Conservation (phyloP, 1,140 invertebrate species). For the Drosophila chauvacae region DNA sequence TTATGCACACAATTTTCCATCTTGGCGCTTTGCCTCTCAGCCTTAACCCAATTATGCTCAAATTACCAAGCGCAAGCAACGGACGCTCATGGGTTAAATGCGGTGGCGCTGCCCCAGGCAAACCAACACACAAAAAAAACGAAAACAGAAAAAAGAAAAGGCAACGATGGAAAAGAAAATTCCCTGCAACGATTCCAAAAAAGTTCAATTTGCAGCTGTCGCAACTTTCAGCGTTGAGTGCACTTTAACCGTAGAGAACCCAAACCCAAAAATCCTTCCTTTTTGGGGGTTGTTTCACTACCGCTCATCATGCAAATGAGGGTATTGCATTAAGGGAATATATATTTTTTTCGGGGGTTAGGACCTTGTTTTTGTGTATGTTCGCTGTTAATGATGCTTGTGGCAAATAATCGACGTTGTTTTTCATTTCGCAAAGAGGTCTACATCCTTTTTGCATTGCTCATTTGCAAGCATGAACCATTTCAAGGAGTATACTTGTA, state of each 20-base stretch:
- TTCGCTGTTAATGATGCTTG: slow-evolving; percentile 48
- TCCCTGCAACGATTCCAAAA: slow-evolving; percentile 38
- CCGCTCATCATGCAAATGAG: slow-evolving; percentile 36
- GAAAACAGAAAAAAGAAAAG: slow-evolving; percentile 1
- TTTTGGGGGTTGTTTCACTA: slow-evolving; percentile 25
- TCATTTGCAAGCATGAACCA: slow-evolving; percentile 8
- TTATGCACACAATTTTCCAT: slow-evolving; percentile 33
- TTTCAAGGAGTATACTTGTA: neutral
- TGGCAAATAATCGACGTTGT: slow-evolving; percentile 17
- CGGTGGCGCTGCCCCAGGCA: slow-evolving; percentile 36
- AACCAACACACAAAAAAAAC: neutral
- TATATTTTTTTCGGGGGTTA: slow-evolving; percentile 31
- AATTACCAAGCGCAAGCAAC: slow-evolving; percentile 55
- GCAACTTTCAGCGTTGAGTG: slow-evolving; percentile 45
- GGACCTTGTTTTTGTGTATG: slow-evolving; percentile 10
- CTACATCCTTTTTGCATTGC: slow-evolving; percentile 3
- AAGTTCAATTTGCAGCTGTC: slow-evolving; percentile 53
- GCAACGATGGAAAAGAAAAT: slow-evolving; percentile 18
- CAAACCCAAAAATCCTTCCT: slow-evolving; percentile 17
- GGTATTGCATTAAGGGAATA: slow-evolving; percentile 38
- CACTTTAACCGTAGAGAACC: slow-evolving; percentile 33
- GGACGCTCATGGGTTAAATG: slow-evolving; percentile 61
- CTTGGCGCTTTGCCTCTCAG: slow-evolving; percentile 45
- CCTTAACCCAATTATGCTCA: slow-evolving; percentile 63
- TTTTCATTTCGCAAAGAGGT: slow-evolving; percentile 21